Base-by-base conservation (phyloP, 2,113 vertebrate genomes). In the Labeo catla region DNA sequence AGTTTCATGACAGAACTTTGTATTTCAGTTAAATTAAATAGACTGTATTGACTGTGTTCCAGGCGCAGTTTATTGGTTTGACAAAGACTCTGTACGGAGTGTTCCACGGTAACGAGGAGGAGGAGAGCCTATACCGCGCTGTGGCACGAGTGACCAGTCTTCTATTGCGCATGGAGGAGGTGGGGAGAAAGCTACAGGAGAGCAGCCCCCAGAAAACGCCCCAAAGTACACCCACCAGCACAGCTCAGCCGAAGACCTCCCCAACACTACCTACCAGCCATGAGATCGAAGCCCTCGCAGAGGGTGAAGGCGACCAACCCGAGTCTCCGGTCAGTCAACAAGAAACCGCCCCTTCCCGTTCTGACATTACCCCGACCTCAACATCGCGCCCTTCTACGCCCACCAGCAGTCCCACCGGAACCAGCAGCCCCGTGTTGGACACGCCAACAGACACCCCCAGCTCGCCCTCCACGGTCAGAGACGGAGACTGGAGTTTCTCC, bases 31-130 rank as follows among this genome's bases (percentile, higher is more conserved):
- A 11, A 76, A 52, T 34, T 52, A 52, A 52, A 76, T 28, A 39
- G 68, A 57, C 68, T 68, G 76, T 66, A 43, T 52, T 43, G 8
- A 74, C 23, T 87, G 89, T 92, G 61, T 81, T 81, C 9, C 90
- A 99, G 98, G 92, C 93, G 89, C 96, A 99, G 90, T 99, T 99
- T 92, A 98, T 98, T 91, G 96, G 97, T 90, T 97, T 99, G 92
- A 99, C 97, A 79, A 99, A 98, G 93, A 99, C 98, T 0, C 93
- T 99, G 28, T 98, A 97, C 93, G 97, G 97, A 89, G 95, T 99
- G 86, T 99, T 99, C 89, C 97, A 98, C 0, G 97, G 97, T 0
- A 95, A 97, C 79, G 95, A 96, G 0, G 96, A 98, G 88, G 98
- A 99, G 93, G 98, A 99, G 11, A 90, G 93, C 6, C 89, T 99